Evolutionary conservation across 2,797 vertebrate species (phyloP).

Genomic region (Chelmon rostratus): DNA sequence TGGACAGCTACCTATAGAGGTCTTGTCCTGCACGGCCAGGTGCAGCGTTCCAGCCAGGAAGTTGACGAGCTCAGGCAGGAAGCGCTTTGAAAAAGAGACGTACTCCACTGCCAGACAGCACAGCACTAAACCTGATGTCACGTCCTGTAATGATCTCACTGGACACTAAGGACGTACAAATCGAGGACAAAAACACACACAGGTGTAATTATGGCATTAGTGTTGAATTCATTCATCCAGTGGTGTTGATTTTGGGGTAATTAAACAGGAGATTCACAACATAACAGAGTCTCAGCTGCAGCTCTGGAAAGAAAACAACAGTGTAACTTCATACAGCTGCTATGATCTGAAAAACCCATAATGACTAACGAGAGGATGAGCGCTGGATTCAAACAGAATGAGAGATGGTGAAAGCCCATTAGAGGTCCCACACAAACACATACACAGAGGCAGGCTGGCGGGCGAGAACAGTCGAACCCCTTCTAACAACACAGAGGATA

Average conservation of each 20-base stretch:
- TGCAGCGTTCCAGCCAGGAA: slow-evolving; percentile 92
- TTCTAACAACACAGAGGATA: not conserved
- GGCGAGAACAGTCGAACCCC: not conserved
- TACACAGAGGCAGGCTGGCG: not conserved
- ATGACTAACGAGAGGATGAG: not conserved
- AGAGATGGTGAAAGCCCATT: not conserved
- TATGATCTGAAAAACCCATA: not conserved
- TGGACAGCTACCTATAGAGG: slow-evolving; percentile 59
- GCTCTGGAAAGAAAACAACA: not conserved
- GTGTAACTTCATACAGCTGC: not conserved
- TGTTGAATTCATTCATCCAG: not conserved
- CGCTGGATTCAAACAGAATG: slow-evolving; percentile 11
- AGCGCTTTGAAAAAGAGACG: slow-evolving; percentile 91
- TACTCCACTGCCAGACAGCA: slow-evolving; percentile 93
- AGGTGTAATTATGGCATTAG: not conserved
- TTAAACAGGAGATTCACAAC: not conserved
- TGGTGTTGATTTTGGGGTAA: not conserved
- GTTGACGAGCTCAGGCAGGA: slow-evolving; percentile 93
- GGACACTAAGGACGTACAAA: slow-evolving; percentile 85
- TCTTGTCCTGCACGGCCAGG: slow-evolving; percentile 85
- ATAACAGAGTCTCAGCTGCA: not conserved
- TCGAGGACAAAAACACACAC: slow-evolving; percentile 22
- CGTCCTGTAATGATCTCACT: slow-evolving; percentile 87
- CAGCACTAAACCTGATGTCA: slow-evolving; percentile 89
- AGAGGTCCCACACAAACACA: not conserved